Evolutionary conservation across 2,888 invertebrate species (phyloP), one percentile per base, ranked within the genome.

Genomic region (Aporophyla lueneburgensis): DNA sequence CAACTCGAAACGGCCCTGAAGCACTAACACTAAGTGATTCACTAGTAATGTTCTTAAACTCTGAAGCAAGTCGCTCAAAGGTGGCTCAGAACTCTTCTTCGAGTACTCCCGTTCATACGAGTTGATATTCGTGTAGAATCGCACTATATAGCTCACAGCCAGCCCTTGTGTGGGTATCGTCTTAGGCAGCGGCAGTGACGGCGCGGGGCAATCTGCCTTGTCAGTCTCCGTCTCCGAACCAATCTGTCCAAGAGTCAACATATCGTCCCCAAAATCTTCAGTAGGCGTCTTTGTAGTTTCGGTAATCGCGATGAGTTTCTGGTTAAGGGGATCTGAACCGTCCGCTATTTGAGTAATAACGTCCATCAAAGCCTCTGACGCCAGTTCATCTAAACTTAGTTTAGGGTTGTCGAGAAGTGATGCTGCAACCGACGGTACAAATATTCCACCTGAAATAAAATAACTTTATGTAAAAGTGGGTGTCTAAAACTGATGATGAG

Each of bases 51-150:
- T 96, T 83, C 97, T 95, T 85, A 97, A 90, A 89, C 94, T 97
- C 80, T 96, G 95, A 73, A 98, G 93, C 67, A 98, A 94, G 85
- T 97, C 97, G 89, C 98, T 98, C 81, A 98, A 92, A 10, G 98
- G 98, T 4, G 98, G 98, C 84, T 97, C 97, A 81, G 98, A 98
- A 87, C 98, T 97, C 91, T 97, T 97, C 96, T 98, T 98, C 33
- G 98, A 97, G 91, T 98, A 97, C 90, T 97, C 98, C 86, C 98
- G 96, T 92, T 98, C 98, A 92, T 98, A 98, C 0, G 97, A 92
- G 56, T 97, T 97, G 24, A 98, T 97, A 87, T 98, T 97, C 58
- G 97, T 97, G 92, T 98, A 98, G 90, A 96, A 96, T 88, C 93
- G 93, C 80, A 96, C 86, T 84, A 96, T 88, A 87, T 96, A 96